These are phyloP conservation scores for Glandiceps talaboti DNA, from an alignment of 53 echinoderm and acorn worm genomes.

Conservation along the genomic window DNA sequence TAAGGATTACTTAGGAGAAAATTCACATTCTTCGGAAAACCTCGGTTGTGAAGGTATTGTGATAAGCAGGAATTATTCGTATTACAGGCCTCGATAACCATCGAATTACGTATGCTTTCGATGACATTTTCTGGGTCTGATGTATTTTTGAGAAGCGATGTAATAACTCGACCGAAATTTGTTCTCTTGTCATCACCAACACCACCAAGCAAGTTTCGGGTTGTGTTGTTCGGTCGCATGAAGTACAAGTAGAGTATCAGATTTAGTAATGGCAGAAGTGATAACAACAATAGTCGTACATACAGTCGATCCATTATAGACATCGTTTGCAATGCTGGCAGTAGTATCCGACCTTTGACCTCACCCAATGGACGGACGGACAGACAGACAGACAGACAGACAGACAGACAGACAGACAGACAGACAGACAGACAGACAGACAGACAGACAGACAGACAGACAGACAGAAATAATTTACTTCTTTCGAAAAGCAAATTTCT, in stretches of 20 bases:
- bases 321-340: not conserved
- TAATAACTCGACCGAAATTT: not conserved
- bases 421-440: too few relatives aligned
- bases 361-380: too few relatives aligned
- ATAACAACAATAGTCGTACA: not conserved
- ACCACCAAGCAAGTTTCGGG: not conserved
- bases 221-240: not conserved
- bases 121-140: not conserved
- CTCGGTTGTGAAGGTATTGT: not conserved
- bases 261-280: not conserved
- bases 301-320: not conserved
- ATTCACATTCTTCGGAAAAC: not conserved
- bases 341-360: too few relatives aligned
- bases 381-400: too few relatives aligned
- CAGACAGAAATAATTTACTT: too few relatives aligned
- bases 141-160: not conserved
- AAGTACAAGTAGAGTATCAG: not conserved
- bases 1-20: not conserved
- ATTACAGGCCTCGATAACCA: not conserved
- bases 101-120: not conserved
- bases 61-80: not conserved
- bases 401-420: too few relatives aligned
- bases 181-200: not conserved
- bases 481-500: too few relatives aligned
- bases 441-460: too few relatives aligned